Evolutionary conservation across 2,113 vertebrate genomes (phyloP).

Genomic region (Microtus montanus): DNA sequence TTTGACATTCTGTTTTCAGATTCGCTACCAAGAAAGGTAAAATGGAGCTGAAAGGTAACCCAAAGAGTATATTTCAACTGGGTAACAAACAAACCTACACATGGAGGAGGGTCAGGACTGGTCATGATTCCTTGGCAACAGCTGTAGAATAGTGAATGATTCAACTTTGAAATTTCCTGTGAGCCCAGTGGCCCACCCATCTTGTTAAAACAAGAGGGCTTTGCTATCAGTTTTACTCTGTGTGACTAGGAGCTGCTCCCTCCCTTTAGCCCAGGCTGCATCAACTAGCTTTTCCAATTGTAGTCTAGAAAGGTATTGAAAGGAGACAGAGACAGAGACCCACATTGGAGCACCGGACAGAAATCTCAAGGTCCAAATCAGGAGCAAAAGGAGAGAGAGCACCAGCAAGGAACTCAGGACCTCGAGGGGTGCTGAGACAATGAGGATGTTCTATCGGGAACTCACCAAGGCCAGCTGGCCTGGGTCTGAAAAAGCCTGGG

Average conservation of each 20-base stretch:
- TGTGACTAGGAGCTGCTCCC: not conserved
- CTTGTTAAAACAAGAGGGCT: not conserved
- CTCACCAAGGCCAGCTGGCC: too few relatives aligned
- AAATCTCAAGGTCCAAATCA: too few relatives aligned
- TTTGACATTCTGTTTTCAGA: not conserved
- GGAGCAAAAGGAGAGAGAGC: too few relatives aligned
- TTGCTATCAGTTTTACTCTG: not conserved
- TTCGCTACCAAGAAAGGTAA: not conserved
- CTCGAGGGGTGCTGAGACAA: too few relatives aligned
- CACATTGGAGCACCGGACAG: too few relatives aligned
- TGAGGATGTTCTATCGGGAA: too few relatives aligned
- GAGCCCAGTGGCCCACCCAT: not conserved
- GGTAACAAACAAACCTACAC: not conserved
- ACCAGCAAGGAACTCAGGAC: too few relatives aligned
- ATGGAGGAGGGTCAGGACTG: not conserved
- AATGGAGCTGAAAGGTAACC: not conserved
- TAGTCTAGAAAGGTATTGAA: not conserved
- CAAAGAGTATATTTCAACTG: not conserved
- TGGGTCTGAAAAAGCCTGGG: too few relatives aligned
- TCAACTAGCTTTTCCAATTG: not conserved
- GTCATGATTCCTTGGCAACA: not conserved
- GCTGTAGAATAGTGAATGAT: not conserved
- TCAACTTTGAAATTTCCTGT: not conserved
- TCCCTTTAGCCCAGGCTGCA: not conserved
- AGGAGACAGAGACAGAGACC: too few relatives aligned